Base-by-base conservation (phyloP, 2,797 vertebrate genomes). In the Toxotes lorentzi region DNA sequence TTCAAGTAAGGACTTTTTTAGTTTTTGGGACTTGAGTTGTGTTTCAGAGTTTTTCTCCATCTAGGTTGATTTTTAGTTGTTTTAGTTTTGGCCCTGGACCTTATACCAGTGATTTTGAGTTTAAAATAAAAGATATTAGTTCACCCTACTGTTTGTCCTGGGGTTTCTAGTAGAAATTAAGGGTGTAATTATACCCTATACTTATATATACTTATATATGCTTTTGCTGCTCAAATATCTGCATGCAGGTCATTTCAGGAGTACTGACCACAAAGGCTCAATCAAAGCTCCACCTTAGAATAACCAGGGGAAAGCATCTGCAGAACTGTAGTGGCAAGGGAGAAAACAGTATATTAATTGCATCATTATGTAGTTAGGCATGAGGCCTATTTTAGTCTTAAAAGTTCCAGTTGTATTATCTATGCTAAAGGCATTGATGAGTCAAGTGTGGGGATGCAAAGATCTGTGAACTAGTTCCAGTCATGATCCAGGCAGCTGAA, bases 401-500 rank as follows among this genome's bases (percentile, higher is more conserved):
- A 48, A 75, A 57, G 17, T 71, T 45, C 12, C 54, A 63, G 30
- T 73, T 19, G 5, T 17, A 35, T 66, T 21, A 45, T 58, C 54
- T 23, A 1, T 38, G 68, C 21, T 5, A n/a, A 32, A 58, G 14
- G 7, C 30, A 73, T 40, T 45, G 53, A 51, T 30, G 34, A 54
- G 13, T 8, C 0, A 60, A 54, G 32, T 24, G 12, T 16, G 5
- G 1, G 13, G 23, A 48, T 4, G 0, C 54, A 41, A 13, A 8
- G 56, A 73, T 59, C 40, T 43, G n/a, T 77, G 45, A 71, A 57
- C 43, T 40, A 45, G 40, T 74, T 70, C 35, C 48, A 19, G 27
- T 67, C 38, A 17, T 40, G 45, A 73, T 72, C 60, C 27, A 73
- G 78, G 61, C 68, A 35, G 50, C 61, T 65, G 62, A 60, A 77